phyloP scores from a whole-genome alignment of 35 echinoderm and acorn worm species.

The Eucidaris tribuloides region DNA sequence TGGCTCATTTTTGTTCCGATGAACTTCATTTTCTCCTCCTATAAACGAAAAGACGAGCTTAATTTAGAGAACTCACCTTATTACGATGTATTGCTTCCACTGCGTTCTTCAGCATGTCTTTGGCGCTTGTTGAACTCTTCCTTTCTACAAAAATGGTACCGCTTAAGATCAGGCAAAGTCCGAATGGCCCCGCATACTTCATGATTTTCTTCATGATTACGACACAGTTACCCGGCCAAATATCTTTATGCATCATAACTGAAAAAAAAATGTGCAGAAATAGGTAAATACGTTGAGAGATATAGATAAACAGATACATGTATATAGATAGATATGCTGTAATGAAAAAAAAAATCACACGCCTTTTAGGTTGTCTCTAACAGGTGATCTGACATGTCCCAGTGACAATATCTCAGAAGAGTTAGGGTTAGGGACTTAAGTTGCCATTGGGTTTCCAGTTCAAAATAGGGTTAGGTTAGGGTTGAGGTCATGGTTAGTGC shows the following conservation, averaged over 20 bases:
- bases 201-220: constrained; percentile 76
- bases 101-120: constrained; percentile 49
- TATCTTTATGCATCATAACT: constrained; percentile 75
- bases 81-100: constrained; percentile 48
- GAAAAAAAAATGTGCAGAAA: constrained; percentile 1
- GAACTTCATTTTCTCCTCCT: no score
- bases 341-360: no score
- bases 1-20: no score
- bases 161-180: constrained; percentile 53
- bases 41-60: no score
- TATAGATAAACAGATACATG: background rate
- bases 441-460: no score
- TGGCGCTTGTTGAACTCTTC: constrained; percentile 50
- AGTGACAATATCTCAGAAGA: no score
- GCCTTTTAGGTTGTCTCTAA: no score
- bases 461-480: no score
- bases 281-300: background rate
- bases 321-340: no score
- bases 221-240: constrained; percentile 42
- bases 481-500: no score
- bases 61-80: constrained; percentile 11
- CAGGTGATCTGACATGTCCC: no score
- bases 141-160: constrained; percentile 75
- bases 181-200: constrained; percentile 79
- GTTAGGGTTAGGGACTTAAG: no score